Base-by-base conservation (phyloP, 2,888 invertebrate species). In the Lycophotia porphyrea region DNA sequence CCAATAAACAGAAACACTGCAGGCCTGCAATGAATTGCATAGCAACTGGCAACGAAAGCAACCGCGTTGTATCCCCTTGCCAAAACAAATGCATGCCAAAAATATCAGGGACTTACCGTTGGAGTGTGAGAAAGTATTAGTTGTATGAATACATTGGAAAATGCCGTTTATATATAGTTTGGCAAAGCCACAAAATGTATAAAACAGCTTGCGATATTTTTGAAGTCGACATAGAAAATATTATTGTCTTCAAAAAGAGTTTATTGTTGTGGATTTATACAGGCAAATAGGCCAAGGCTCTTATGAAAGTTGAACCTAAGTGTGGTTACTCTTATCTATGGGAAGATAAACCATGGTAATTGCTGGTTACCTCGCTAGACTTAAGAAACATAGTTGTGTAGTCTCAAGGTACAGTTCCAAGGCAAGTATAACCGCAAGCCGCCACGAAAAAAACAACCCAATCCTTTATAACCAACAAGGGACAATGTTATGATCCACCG, bases 91-190 rank as follows among this genome's bases (percentile, higher is more conserved):
- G 27, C 80, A 39, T 67, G 83, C 83, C 84, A 84, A 73, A 72
- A 80, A n/a, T 18, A 78, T 66, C 42, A 34, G n/a, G 11, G 55
- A 36, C 44, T 61, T 34, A 61, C 44, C n/a, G 55, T 60, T 55
- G 60, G 47, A 65, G 74, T 44, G 68, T 69, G 68, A 74, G 74
- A 82, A 82, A 78, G 60, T 44, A 82, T 81, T 74, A 58, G 65
- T 70, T 69, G 34, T 81, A 82, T 81, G 74, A 81, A 81, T 81
- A 82, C 61, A 78, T 81, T 82, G 68, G n/a, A 70, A 65, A 52
- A 73, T 60, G 24, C 18, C 63, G 63, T 72, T 52, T 65, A 39
- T 52, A 60, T 52, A 55, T 58, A 58, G 49, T 52, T 82, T 82
- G 82, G 80, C 82, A 72, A 72, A 52, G 34, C n/a, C 1, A 7